Base-by-base conservation (phyloP, 2,797 vertebrate genomes). In the Esox masquinongy region DNA sequence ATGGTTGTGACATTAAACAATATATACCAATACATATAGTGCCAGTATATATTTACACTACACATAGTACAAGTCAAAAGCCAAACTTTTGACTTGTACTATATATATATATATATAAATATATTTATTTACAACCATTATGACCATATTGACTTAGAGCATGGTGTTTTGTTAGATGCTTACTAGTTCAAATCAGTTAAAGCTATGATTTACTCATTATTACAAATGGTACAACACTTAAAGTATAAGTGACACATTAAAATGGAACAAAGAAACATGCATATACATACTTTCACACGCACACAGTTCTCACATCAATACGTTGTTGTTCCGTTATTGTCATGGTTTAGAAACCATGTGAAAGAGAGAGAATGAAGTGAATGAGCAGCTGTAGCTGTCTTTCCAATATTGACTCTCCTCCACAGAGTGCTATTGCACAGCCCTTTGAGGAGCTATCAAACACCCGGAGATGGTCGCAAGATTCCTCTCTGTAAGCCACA, bases 401-500 rank as follows among this genome's bases (percentile, higher is more conserved):
- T 90, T 88, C 85, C 87, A 89, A 91, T 90, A 90, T 92, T 91
- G 91, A 90, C 90, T 91, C 88, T 87, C 86, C 85, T 89, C 88
- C 87, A 68, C 88, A 68, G 88, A 88, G 87, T 89, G 90, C 87
- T 87, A 84, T 88, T 86, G 87, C 87, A 87, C 82, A 83, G 88
- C 89, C 89, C 88, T 93, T 92, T 90, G 92, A 91, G 87, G 85
- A 89, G 88, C 91, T 91, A 91, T 92, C 90, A 92, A 92, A 92
- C 94, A 95, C 96, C 95, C 95, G 95, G 95, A 97, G 95, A 96
- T 96, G 95, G 93, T 94, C 93, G 88, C 83, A 89, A 97, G 95
- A 96, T 94, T 96, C 53, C 95, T 97, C 93, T 95, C 95, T 96
- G 95, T 95, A 94, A 94, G 96, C 95, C 96, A 94, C 94, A 72